phyloP scores from a whole-genome alignment of 2,888 invertebrate species.

The Platynereis dumerilii region DNA sequence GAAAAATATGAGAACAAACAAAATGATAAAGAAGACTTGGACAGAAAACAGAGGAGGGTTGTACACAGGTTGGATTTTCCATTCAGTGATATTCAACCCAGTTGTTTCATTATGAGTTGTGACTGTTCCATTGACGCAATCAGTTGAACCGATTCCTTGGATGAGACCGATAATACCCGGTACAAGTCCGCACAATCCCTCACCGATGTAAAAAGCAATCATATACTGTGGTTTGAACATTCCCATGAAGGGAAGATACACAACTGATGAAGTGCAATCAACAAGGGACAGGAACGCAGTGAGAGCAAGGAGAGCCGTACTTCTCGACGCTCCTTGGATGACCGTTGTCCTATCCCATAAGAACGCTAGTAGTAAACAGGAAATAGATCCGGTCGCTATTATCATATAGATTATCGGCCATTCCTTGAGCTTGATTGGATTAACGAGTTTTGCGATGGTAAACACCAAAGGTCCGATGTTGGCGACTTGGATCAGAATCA shows the following conservation, averaged over 20 bases:
- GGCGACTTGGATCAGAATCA: constrained; percentile 76
- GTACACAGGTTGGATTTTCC: constrained; percentile 45
- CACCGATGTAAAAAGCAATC: constrained; percentile 80
- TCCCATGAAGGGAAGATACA: too few species aligned
- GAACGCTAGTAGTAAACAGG: too few species aligned
- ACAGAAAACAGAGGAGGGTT: too few species aligned
- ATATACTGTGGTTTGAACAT: constrained; percentile 77
- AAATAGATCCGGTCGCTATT: too few species aligned
- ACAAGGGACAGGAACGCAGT: constrained; percentile 75
- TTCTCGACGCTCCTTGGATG: constrained; percentile 62
- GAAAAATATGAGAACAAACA: too few species aligned
- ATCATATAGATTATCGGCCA: too few species aligned
- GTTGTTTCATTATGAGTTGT: too few species aligned
- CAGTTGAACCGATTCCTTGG: too few species aligned
- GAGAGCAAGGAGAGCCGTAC: constrained; percentile 68
- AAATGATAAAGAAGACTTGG: too few species aligned
- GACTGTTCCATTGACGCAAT: too few species aligned
- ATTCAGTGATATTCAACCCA: constrained; percentile 28
- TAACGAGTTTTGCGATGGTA: constrained; percentile 55
- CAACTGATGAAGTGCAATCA: constrained; percentile 85
- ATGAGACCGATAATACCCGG: too few species aligned
- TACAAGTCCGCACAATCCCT: too few species aligned
- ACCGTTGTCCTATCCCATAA: constrained; percentile 68
- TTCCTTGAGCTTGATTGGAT: constrained; percentile 42
- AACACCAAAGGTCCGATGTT: constrained; percentile 82